Evolutionary conservation across 2,113 vertebrate genomes (phyloP), one percentile per base, ranked within the genome.

Genomic region (Plotosus lineatus): DNA sequence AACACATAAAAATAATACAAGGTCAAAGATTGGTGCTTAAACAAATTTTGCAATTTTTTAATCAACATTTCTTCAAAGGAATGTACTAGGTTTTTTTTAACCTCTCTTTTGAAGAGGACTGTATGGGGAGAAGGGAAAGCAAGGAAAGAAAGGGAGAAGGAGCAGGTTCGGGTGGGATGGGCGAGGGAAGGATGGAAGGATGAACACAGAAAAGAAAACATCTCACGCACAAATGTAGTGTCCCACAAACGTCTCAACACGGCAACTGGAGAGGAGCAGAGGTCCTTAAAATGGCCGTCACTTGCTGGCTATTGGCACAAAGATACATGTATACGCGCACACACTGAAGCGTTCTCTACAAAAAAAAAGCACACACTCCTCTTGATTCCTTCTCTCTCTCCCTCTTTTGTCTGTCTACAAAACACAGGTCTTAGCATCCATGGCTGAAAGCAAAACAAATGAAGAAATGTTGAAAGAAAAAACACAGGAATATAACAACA

Each of bases 11-110:
- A 86, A 90, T 87, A 88, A 88, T 76, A 78, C 76, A 83, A 82
- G 78, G 88, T 82, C 78, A 85, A 88, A 83, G 86, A 91, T 83
- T 89, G 90, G 90, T 88, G 90, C 91, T 92, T 92, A 89, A 93
- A 93, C 90, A 90, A 88, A 90, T 92, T 90, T 90, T 90, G 87
- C 90, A 46, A 80, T 72, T 91, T 91, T 93, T 93, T 93, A 93
- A 91, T 92, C 90, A 92, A 92, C 89, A 87, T 91, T 92, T 93
- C 89, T 90, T 90, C 92, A 93, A 94, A 93, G 93, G 93, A 94
- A 94, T 94, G 93, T 94, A 91, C 91, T 93, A 90, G 87, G 90
- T 90, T 90, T 92, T 87, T 86, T 87, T 87, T 51, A 75, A 75
- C 77, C 71, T 61, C 89, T 90, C 90, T 89, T 89, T 89, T 87